Evolutionary conservation across 1,140 invertebrate genomes (phyloP).

Genomic region (Diorhabda sublineata): DNA sequence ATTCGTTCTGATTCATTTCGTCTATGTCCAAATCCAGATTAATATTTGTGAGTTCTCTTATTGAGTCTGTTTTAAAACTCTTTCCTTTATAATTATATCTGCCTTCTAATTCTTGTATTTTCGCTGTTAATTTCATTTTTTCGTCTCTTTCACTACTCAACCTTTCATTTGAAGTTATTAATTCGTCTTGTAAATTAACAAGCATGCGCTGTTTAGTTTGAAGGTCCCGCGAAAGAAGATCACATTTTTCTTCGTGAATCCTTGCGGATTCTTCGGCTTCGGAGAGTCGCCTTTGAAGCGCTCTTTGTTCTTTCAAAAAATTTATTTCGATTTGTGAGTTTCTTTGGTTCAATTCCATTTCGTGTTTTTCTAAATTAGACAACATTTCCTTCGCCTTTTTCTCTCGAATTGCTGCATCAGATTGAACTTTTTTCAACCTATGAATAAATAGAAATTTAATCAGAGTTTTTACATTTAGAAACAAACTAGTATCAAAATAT

Average conservation of each 20-base stretch:
- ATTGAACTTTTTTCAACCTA: conserved; percentile 63
- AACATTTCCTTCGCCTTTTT: conserved; percentile 65
- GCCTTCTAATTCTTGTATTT: conserved; percentile 65
- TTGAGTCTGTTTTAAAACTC: conserved; percentile 68
- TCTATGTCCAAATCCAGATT: conserved; percentile 71
- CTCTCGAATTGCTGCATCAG: conserved; percentile 59
- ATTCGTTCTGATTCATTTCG: conserved; percentile 67
- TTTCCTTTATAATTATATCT: conserved; percentile 46
- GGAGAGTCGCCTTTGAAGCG: conserved; percentile 43
- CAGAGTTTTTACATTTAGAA: too few relatives aligned
- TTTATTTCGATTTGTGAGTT: conserved; percentile 69
- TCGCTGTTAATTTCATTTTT: conserved; percentile 67
- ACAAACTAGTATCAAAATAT: too few relatives aligned
- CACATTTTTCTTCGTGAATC: conserved; percentile 55
- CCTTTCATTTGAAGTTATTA: conserved; percentile 53
- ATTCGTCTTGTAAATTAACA: conserved; percentile 55
- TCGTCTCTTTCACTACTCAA: conserved; percentile 67
- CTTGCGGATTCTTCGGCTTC: conserved; percentile 48
- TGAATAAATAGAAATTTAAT: too few relatives aligned
- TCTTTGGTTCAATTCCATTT: conserved; percentile 63
- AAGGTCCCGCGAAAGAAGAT: conserved; percentile 58
- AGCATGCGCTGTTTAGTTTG: conserved; percentile 57
- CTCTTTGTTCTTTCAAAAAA: conserved; percentile 59
- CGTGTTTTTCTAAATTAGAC: conserved; percentile 62
- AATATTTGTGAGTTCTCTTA: conserved; percentile 76